Conservation (phyloP, 2,113 vertebrate genomes). For the Oreochromis spilurus region DNA sequence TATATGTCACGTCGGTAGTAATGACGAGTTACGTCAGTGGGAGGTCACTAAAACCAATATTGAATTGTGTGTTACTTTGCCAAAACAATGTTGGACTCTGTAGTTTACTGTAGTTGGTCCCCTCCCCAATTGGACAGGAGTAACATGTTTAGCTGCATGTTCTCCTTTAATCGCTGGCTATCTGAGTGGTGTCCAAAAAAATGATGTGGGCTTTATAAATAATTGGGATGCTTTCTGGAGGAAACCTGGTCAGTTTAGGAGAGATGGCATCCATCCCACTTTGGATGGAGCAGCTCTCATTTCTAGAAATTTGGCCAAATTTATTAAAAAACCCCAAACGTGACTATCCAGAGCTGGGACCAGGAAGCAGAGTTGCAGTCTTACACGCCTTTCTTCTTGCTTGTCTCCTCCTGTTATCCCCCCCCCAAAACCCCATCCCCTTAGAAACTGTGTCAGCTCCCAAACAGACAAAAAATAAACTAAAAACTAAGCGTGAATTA, state of each 20-base stretch:
- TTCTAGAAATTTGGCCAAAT: background rate
- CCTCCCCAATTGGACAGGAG: background rate
- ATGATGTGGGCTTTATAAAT: background rate
- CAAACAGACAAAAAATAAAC: background rate
- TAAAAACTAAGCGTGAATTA: background rate
- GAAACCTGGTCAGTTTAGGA: background rate
- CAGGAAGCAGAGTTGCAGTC: background rate
- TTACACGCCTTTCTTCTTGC: background rate
- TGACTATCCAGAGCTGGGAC: background rate
- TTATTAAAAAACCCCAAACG: background rate
- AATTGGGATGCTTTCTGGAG: background rate
- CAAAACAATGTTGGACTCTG: background rate
- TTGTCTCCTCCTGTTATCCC: background rate
- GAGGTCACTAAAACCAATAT: background rate
- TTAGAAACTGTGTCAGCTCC: background rate
- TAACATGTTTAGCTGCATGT: background rate
- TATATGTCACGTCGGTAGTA: background rate
- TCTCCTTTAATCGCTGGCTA: background rate
- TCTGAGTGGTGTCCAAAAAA: background rate
- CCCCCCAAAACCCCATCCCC: background rate
- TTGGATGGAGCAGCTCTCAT: background rate
- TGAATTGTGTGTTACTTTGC: background rate
- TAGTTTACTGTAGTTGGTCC: background rate
- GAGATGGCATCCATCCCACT: background rate
- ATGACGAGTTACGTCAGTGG: background rate